Percentiles rank a stretch among this genome's conserved stretches.
Evolutionary conservation across 2,113 vertebrate species (phyloP).

Genomic region (Dromaius novaehollandiae): DNA sequence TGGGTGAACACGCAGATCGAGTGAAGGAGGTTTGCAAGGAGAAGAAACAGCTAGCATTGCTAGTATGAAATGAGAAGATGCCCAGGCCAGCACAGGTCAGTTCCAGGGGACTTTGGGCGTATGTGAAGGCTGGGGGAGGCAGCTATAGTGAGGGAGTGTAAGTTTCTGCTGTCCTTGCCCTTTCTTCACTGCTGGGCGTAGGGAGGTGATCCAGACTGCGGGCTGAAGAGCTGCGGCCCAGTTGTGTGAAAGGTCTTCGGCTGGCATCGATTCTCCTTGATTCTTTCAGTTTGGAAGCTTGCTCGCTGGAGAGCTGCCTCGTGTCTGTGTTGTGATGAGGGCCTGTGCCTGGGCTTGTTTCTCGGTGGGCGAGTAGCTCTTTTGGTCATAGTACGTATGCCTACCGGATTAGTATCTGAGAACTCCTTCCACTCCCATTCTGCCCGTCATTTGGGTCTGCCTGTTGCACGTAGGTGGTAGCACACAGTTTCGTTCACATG

Average conservation of each 20-base stretch:
- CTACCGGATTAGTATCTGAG: neutral
- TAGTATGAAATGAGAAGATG: neutral
- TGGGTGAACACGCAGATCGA: rapidly evolving
- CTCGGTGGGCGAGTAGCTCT: neutral
- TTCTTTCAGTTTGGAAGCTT: neutral
- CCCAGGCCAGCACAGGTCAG: neutral
- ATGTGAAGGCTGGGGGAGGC: neutral
- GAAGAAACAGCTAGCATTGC: neutral
- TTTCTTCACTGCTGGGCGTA: neutral
- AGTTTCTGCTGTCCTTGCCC: neutral
- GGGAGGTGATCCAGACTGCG: neutral
- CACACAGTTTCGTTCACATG: rapidly evolving
- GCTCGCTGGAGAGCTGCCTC: neutral
- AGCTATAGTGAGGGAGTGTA: neutral
- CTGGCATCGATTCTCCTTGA: neutral
- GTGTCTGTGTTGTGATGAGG: neutral
- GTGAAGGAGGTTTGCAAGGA: neutral
- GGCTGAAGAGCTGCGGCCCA: neutral
- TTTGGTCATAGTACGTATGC: neutral
- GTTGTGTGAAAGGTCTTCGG: neutral
- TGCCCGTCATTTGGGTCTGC: neutral
- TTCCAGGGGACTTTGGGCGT: neutral
- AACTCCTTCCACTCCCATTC: neutral
- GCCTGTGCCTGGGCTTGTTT: neutral
- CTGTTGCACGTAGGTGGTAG: neutral